phyloP scores from a whole-genome alignment of 2,797 vertebrate genomes.

The Eurystomus glaucurus region DNA sequence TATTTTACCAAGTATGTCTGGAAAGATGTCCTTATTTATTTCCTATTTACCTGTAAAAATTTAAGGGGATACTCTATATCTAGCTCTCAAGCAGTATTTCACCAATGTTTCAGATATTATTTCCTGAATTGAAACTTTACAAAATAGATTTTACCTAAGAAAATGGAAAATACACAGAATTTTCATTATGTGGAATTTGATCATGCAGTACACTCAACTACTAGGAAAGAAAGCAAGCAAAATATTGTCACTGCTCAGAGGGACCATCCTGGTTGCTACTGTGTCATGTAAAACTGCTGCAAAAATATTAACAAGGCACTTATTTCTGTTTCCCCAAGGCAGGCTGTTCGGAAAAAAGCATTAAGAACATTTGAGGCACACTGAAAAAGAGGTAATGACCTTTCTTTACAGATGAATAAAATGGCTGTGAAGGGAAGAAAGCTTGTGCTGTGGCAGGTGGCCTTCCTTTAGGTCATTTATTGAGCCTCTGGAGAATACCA shows the following conservation, averaged over 20 bases:
- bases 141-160: not conserved
- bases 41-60: not conserved
- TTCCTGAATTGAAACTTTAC: not conserved
- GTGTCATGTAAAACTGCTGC: not conserved
- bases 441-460: fast-evolving
- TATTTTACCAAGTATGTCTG: not conserved
- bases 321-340: not conserved
- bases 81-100: not conserved
- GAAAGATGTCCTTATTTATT: not conserved
- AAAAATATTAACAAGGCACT: not conserved
- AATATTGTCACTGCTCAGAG: not conserved
- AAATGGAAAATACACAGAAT: not conserved
- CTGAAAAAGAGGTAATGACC: not conserved
- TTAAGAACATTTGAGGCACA: not conserved
- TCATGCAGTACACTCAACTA: not conserved
- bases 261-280: not conserved
- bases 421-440: not conserved
- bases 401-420: not conserved
- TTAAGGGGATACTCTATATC: not conserved
- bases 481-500: not conserved
- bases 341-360: not conserved
- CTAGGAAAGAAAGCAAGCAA: not conserved
- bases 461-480: not conserved
- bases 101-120: not conserved
- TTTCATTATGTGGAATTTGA: not conserved